Evolutionary conservation across 2,888 invertebrate genomes (phyloP), one percentile per base, ranked within the genome.

Genomic region (Lymantria dispar): DNA sequence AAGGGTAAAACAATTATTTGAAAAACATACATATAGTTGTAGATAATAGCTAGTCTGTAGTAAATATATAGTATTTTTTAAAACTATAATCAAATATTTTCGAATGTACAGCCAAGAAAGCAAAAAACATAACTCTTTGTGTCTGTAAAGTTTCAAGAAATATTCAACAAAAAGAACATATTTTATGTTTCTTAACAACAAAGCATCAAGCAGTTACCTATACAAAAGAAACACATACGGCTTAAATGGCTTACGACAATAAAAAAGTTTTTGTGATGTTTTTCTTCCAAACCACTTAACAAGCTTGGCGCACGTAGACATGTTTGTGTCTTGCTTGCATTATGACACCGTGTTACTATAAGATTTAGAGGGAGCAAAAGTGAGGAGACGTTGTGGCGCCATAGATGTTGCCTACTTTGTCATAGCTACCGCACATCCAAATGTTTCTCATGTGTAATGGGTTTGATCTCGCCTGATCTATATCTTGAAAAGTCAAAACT

Each of bases 231-330:
- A 80, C 81, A 83, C 78, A 80, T 80, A 84, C 78, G 80, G 76
- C 84, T 80, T 86, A 87, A 87, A 88, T 84, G 83, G 85, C 85
- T 79, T 82, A 82, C 80, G 79, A 83, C 83, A 85, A 87, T 89
- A 89, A 90, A 90, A 85, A 91, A 90, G 81, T 90, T 91, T 89
- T 83, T 79, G 84, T 83, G 90, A 89, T 91, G 90, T 90, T 91
- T 89, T 91, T 90, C 90, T 91, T 91, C 90, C 90, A 85, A 90
- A 89, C 91, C 90, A 91, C 91, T 91, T 91, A 91, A 87, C 90
- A 87, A 85, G 87, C 83, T 89, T 89, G 90, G 90, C 89, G 89
- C 87, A 87, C 83, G 87, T 83, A 87, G 87, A 86, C 84, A 87
- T 90, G 89, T 90, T 89, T 91, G 91, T 89, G 88, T 87, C 86